Conservation (phyloP, 2,888 invertebrate species). For the Plebejus melissa region DNA sequence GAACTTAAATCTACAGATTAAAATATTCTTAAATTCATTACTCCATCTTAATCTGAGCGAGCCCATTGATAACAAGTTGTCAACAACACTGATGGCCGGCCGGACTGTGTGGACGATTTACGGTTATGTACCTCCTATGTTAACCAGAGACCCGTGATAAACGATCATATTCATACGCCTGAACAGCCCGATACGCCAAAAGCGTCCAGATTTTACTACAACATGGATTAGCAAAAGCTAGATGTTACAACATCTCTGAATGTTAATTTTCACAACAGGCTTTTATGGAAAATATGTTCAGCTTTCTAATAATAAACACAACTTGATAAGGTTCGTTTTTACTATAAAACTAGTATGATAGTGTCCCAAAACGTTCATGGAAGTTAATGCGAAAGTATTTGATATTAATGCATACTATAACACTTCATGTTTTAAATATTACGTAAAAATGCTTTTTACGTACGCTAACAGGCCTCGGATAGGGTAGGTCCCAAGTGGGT, state of each 20-base stretch:
- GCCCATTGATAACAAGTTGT: slow-evolving; percentile 22
- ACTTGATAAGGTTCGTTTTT: not conserved
- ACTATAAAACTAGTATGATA: not conserved
- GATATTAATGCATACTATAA: slow-evolving; percentile 4
- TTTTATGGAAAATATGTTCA: not conserved
- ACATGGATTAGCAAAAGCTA: not conserved
- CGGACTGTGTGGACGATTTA: slow-evolving; percentile 3
- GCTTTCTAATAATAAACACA: not conserved
- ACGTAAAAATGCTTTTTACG: slow-evolving; percentile 15
- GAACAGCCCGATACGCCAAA: not conserved
- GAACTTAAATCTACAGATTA: not conserved
- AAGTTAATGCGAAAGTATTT: not conserved
- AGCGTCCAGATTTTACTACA: not conserved
- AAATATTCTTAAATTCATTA: not conserved
- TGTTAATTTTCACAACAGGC: not conserved
- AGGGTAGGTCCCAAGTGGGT: not conserved
- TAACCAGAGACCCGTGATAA: slow-evolving; percentile 5
- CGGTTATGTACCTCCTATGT: slow-evolving; percentile 25
- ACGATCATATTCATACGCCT: slow-evolving; percentile 21
- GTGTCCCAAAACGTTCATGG: not conserved
- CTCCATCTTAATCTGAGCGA: slow-evolving; percentile 15
- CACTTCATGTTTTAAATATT: slow-evolving; percentile 7
- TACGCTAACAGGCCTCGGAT: not conserved
- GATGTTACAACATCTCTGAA: not conserved
- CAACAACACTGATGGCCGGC: slow-evolving; percentile 8